Evolutionary conservation across 2,113 vertebrate genomes (phyloP).

Genomic region (Trematomus loennbergii): DNA sequence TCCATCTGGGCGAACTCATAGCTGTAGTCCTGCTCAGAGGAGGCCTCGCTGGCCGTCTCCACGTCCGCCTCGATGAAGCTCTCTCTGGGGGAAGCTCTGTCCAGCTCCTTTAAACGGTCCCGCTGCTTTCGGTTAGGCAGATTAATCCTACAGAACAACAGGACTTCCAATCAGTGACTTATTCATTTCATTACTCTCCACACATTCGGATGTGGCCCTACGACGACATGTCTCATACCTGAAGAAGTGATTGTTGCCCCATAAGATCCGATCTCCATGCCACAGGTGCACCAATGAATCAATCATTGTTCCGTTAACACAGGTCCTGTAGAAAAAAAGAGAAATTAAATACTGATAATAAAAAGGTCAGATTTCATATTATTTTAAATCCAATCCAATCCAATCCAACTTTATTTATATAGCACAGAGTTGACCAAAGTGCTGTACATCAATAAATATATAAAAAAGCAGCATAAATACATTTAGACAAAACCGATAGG

Average conservation of each 20-base stretch:
- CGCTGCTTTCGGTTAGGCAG: conserved; percentile 94
- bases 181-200: not conserved
- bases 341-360: not conserved
- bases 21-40: conserved; percentile 98
- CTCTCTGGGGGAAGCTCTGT: conserved; percentile 86
- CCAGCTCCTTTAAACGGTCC: conserved; percentile 94
- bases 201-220: not conserved
- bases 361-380: conserved; percentile 1
- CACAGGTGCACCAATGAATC: conserved; percentile 90
- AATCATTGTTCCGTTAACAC: conserved; percentile 92
- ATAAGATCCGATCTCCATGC: conserved; percentile 97
- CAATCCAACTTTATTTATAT: no score
- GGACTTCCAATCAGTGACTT: not conserved
- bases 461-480: no score
- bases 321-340: conserved; percentile 86
- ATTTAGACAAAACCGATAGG: no score
- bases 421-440: no score
- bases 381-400: no score
- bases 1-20: conserved; percentile 99
- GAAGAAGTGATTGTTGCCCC: conserved; percentile 99
- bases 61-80: conserved; percentile 89
- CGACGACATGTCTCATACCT: conserved; percentile 82
- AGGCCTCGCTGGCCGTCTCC: conserved; percentile 96
- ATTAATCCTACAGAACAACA: conserved; percentile 88
- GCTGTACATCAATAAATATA: no score